These are phyloP conservation scores for Phalacrocorax pelagicus DNA, from an alignment of 2,113 vertebrate genomes.

Conservation along the genomic window DNA sequence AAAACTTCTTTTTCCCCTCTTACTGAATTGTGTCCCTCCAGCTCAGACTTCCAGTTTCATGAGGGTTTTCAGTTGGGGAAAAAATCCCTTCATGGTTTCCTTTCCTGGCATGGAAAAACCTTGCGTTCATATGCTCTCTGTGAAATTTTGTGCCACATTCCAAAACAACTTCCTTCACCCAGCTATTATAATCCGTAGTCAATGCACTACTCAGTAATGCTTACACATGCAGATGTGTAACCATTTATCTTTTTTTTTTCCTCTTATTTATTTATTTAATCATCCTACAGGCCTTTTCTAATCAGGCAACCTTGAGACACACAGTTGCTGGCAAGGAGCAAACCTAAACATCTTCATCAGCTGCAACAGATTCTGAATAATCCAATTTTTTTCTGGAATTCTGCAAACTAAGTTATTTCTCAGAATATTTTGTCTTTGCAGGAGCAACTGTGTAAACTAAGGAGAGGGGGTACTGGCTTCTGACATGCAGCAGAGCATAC, in stretches of 20 bases:
- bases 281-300: neutral
- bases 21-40: neutral
- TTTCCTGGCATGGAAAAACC: neutral
- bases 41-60: neutral
- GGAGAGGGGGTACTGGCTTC: neutral
- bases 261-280: neutral
- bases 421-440: neutral
- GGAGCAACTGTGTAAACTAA: neutral
- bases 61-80: neutral
- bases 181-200: neutral
- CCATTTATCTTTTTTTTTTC: fast-evolving
- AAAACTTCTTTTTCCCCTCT: neutral
- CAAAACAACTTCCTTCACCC: neutral
- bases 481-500: neutral
- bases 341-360: neutral
- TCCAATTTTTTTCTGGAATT: neutral
- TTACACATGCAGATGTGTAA: neutral
- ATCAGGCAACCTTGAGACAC: neutral
- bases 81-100: neutral
- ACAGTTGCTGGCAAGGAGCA: neutral
- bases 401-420: neutral
- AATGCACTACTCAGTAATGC: neutral
- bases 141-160: neutral
- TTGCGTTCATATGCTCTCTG: neutral
- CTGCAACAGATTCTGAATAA: neutral